A percentile compares a stretch with the other conserved stretches of the same genome.
Evolutionary conservation across 2,888 invertebrate species (phyloP).

Genomic region (Ethmia dodecea): DNA sequence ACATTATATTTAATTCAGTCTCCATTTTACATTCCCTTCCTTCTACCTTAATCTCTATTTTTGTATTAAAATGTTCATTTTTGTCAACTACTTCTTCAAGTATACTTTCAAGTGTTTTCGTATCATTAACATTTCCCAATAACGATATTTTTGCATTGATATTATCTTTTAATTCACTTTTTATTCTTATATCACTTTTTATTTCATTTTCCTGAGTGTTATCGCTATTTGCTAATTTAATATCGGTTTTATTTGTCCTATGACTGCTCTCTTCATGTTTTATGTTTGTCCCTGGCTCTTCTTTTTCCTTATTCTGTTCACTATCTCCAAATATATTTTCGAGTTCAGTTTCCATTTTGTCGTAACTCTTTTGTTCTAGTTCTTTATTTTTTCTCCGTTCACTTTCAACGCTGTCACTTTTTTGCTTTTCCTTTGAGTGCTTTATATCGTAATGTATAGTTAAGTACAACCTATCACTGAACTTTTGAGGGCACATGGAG

Average conservation of each 20-base stretch:
- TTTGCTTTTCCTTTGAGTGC: conserved; percentile 18
- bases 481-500: conserved; percentile 28
- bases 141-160: neutral
- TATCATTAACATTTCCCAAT: neutral
- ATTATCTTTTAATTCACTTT: neutral
- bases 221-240: neutral
- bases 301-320: neutral
- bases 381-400: neutral
- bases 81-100: neutral
- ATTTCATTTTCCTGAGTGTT: neutral
- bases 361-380: neutral
- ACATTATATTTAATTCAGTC: too few species aligned
- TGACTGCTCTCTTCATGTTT: too few species aligned
- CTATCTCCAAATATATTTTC: neutral
- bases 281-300: too few species aligned
- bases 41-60: neutral
- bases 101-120: neutral
- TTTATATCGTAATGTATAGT: conserved; percentile 43
- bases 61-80: neutral
- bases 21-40: neutral
- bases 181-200: neutral
- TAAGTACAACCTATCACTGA: conserved; percentile 37
- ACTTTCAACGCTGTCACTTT: neutral
- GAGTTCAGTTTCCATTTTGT: neutral
- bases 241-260: too few species aligned